phyloP scores from a whole-genome alignment of 2,113 vertebrate genomes.

The Antechinus stuartii region DNA sequence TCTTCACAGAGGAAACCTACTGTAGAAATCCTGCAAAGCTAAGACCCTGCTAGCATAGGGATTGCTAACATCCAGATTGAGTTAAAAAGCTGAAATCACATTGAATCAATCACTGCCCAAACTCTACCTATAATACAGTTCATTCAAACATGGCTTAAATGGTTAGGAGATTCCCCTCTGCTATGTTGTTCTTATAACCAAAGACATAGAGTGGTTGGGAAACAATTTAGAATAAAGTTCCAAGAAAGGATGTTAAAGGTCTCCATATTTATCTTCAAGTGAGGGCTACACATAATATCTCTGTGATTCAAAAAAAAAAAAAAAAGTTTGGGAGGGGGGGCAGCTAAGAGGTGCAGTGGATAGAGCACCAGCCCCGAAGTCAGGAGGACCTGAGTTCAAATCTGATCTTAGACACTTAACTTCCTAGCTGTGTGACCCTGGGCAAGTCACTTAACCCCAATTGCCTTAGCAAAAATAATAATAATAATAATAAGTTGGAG shows the following conservation, averaged over 20 bases:
- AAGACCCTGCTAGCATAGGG: neutral
- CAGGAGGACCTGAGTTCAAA: too few species aligned
- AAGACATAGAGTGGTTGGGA: neutral
- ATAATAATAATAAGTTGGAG: neutral
- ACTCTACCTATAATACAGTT: too few species aligned
- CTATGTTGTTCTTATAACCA: neutral
- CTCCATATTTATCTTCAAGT: neutral
- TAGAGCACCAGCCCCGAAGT: too few species aligned
- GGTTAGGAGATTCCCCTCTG: neutral
- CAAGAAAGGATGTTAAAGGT: neutral
- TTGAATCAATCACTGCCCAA: too few species aligned
- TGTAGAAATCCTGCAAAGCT: neutral
- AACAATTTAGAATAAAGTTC: neutral
- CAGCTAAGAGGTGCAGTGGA: too few species aligned
- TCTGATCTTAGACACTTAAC: too few species aligned
- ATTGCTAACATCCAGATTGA: neutral
- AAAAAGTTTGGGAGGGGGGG: neutral
- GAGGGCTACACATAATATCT: neutral
- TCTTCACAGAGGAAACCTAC: neutral
- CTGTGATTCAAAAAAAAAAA: neutral
- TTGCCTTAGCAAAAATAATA: too few species aligned
- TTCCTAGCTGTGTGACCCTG: too few species aligned
- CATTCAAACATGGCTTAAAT: neutral
- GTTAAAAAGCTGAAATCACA: neutral
- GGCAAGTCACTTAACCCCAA: too few species aligned